phyloP scores from a whole-genome alignment of 2,113 vertebrate genomes.

The Megalops atlanticus region DNA sequence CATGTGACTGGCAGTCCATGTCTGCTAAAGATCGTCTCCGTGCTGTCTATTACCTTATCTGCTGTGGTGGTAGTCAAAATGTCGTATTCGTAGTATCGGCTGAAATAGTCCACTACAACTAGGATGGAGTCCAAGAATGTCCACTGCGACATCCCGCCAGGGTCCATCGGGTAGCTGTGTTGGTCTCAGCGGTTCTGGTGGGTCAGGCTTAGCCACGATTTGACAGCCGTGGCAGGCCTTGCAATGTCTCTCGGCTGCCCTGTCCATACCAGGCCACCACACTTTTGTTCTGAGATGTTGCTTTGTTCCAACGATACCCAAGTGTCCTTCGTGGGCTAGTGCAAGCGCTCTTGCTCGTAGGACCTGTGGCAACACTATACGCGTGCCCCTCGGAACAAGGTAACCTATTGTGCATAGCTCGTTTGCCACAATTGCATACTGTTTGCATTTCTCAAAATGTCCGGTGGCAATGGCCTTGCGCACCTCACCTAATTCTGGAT shows the following conservation, averaged over 20 bases:
- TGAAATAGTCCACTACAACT: constrained; percentile 38
- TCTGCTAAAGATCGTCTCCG: constrained; percentile 28
- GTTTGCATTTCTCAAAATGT: constrained; percentile 27
- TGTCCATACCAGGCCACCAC: neutral
- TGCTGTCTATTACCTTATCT: constrained; percentile 27
- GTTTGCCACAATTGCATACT: constrained; percentile 21
- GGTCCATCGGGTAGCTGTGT: constrained; percentile 7
- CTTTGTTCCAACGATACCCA: constrained; percentile 36
- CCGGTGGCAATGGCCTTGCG: constrained; percentile 11
- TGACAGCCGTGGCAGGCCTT: neutral
- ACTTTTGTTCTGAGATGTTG: constrained; percentile 30
- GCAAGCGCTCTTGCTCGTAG: constrained; percentile 14
- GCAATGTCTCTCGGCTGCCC: neutral
- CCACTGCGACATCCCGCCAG: constrained; percentile 30
- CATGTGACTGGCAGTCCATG: constrained; percentile 29
- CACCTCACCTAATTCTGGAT: constrained; percentile 15
- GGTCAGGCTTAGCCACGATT: neutral
- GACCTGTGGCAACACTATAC: constrained; percentile 29
- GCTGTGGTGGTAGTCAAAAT: constrained; percentile 30
- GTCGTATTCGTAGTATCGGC: constrained; percentile 34
- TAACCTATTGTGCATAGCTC: constrained; percentile 31
- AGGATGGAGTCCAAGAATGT: constrained; percentile 30
- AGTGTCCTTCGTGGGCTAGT: constrained; percentile 32
- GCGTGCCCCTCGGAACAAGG: neutral
- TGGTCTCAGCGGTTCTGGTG: neutral